Conservation (phyloP, 2,888 invertebrate genomes). For the Oxycera nigricornis region DNA sequence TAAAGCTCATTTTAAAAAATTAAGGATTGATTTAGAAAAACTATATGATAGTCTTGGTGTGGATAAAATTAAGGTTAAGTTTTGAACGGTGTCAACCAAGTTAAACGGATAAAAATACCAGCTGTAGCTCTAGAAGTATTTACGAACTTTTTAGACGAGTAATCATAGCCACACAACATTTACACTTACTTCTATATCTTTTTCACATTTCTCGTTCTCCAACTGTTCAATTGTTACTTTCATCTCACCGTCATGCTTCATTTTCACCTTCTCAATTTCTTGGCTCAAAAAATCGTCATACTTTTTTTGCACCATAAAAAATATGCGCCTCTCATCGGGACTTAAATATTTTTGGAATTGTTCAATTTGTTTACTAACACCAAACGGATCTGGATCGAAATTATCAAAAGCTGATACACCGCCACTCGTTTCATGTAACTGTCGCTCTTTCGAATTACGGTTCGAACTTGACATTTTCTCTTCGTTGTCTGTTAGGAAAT, state of each 20-base stretch:
- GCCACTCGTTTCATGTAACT: not conserved
- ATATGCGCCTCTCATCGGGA: slow-evolving; percentile 59
- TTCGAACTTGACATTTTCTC: slow-evolving; percentile 55
- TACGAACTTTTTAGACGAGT: not conserved
- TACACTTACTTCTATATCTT: slow-evolving; percentile 64
- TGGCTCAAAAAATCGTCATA: slow-evolving; percentile 66
- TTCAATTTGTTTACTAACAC: slow-evolving; percentile 60
- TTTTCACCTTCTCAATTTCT: slow-evolving; percentile 64
- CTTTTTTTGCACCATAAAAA: slow-evolving; percentile 64
- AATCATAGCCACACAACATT: not conserved
- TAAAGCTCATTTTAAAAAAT: not conserved
- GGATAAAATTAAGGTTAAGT: not conserved
- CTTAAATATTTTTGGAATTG: slow-evolving; percentile 58
- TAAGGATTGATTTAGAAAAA: not conserved
- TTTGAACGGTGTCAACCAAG: not conserved
- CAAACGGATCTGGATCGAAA: slow-evolving; percentile 53
- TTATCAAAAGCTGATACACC: slow-evolving; percentile 12
- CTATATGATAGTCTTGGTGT: not conserved
- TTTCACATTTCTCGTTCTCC: slow-evolving; percentile 67
- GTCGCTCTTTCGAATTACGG: slow-evolving; percentile 56
- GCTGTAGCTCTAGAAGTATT: too few relatives aligned
- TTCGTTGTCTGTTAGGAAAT: slow-evolving; percentile 55
- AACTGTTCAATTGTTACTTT: slow-evolving; percentile 59
- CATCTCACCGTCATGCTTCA: slow-evolving; percentile 56
- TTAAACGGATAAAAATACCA: not conserved